These are phyloP conservation scores for Odobenus rosmarus DNA, from an alignment of 2,113 vertebrate genomes.

Conservation along the genomic window DNA sequence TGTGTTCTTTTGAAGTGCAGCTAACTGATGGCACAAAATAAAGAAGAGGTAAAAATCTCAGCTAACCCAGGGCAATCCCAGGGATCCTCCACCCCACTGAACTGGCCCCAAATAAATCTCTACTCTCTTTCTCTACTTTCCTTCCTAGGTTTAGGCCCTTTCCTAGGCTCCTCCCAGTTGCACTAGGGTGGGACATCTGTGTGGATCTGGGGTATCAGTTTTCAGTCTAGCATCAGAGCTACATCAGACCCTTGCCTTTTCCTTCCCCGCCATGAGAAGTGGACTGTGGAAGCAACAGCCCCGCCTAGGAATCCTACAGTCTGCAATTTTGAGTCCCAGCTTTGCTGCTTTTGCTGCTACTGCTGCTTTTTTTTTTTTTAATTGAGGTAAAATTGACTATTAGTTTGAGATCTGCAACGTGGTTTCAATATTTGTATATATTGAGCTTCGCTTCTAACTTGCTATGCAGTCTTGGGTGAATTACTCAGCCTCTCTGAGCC, in stretches of 20 bases:
- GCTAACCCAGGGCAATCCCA: neutral
- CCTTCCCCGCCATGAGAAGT: neutral
- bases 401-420: neutral
- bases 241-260: neutral
- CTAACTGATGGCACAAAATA: neutral
- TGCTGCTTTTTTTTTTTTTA: neutral
- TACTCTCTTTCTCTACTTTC: neutral
- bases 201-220: neutral
- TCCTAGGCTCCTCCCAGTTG: neutral
- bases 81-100: neutral
- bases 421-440: neutral
- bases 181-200: too few relatives aligned
- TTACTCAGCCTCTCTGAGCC: constrained; percentile 14
- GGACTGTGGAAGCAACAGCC: neutral
- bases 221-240: neutral
- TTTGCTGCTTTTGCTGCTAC: neutral
- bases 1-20: constrained; percentile 14
- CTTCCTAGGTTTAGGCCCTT: neutral
- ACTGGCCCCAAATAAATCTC: neutral
- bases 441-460: neutral
- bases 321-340: neutral
- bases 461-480: neutral
- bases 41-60: neutral
- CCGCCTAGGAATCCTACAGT: neutral
- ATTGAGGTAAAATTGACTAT: neutral